Evolutionary conservation across 2,797 vertebrate genomes (phyloP).

Genomic region (Helostoma temminkii): DNA sequence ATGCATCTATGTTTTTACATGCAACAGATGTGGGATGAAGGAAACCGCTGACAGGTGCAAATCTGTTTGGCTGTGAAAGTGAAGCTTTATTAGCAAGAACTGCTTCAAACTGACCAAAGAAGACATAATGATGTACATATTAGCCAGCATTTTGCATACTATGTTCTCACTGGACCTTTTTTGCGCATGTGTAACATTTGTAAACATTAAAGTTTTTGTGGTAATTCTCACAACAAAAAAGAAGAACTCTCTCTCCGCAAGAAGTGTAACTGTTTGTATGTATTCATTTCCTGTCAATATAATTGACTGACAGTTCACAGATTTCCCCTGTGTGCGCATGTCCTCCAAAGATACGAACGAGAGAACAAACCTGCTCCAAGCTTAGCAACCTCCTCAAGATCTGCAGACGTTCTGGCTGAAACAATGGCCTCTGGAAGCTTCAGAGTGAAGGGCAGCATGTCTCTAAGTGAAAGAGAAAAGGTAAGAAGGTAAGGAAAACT

Average conservation of each 20-base stretch:
- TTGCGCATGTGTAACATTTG: no score
- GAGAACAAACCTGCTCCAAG: constrained; percentile 89
- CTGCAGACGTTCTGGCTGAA: constrained; percentile 85
- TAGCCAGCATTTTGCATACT: no score
- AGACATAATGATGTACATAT: no score
- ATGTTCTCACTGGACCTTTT: no score
- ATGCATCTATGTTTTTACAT: not conserved
- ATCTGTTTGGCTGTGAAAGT: not conserved
- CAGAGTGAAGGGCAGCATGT: constrained; percentile 92
- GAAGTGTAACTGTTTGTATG: no score
- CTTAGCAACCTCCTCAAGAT: constrained; percentile 90
- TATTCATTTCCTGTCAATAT: no score
- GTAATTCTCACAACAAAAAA: no score
- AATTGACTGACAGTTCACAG: not conserved
- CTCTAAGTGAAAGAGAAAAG: constrained; percentile 77
- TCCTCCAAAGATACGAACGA: not conserved
- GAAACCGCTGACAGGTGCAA: constrained; percentile 9
- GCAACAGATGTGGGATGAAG: constrained; percentile 29
- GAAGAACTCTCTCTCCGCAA: no score
- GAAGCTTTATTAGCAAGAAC: not conserved
- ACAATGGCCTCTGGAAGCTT: constrained; percentile 89
- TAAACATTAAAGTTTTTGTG: no score
- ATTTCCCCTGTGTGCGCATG: not conserved
- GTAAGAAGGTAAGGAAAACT: constrained; percentile 9
- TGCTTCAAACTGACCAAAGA: not conserved